Base-by-base conservation (phyloP, 1,140 invertebrate species). In the Magallana angulata region DNA sequence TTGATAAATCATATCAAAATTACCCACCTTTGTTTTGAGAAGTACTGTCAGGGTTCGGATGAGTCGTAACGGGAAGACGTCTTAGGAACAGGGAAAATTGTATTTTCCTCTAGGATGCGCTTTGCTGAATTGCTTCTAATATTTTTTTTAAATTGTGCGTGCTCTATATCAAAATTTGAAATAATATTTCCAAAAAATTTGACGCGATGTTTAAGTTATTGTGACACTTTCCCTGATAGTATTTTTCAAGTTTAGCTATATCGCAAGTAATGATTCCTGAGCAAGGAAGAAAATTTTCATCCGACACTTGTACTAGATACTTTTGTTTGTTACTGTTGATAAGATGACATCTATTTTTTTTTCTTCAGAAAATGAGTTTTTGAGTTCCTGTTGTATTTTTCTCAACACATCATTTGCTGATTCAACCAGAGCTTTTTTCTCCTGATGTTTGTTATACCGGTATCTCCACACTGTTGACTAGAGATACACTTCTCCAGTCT, bases 211-310 rank as follows among this genome's bases (percentile, higher is more conserved):
- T 24, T 18, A 68, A 24, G 18, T 68, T 68, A 24, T 68, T 24
- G n/a, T n/a, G 64, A 68, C 64, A 24, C 7, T 68, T 30, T 68
- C 64, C 16, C 64, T 24, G 4, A 24, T 68, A 68, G 9, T 68
- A 30, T 68, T 68, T 68, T 68, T 24, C 64, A 18, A 68, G 64
- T 68, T 68, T 68, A 24, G 64, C 64, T 24, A 68, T 68, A 24
- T 18, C 18, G 64, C 64, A 68, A 30, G 18, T 68, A 6, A 68
- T 24, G n/a, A 68, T 30, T 24, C 64, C 64, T n/a, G 64, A 68
- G 9, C 64, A 24, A n/a, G 64, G n/a, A 9, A 68, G 18, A 24
- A 68, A 30, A 68, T 24, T 18, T 6, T n/a, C n/a, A 68, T 68
- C 7, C 6, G 64, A n/a, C 9, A 68, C 18, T 62, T 14, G 4